phyloP scores from a whole-genome alignment of 64 coral and sea anemone species.

The Actinia equina region DNA sequence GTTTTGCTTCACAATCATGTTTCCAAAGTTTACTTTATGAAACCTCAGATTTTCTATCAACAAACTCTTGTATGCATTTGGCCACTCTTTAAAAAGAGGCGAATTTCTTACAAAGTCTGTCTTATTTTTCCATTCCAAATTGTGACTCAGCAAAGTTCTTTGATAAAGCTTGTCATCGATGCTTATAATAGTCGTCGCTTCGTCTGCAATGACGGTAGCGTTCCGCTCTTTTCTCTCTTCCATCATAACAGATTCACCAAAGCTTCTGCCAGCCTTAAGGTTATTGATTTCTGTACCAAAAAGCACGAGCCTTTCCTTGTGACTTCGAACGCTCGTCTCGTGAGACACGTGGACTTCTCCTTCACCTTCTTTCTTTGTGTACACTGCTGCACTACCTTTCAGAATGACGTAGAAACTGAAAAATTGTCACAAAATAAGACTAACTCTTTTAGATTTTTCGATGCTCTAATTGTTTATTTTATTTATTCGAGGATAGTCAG shows the following conservation, averaged over 20 bases:
- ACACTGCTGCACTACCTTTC: constrained; percentile 79
- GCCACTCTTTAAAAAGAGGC: constrained; percentile 67
- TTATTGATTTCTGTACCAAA: constrained; percentile 68
- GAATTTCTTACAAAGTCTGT: constrained; percentile 58
- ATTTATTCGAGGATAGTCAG: too few species aligned
- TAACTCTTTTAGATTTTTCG: too few species aligned
- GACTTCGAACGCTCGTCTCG: constrained; percentile 41
- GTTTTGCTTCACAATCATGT: constrained; percentile 58
- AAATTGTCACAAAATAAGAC: not conserved
- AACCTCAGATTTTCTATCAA: constrained; percentile 76
- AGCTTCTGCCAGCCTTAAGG: constrained; percentile 65
- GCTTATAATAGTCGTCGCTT: constrained; percentile 55
- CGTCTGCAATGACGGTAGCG: constrained; percentile 74
- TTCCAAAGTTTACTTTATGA: constrained; percentile 68
- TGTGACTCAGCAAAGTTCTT: constrained; percentile 51
- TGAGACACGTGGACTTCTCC: constrained; percentile 24
- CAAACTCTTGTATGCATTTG: constrained; percentile 48
- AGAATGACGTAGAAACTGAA: constrained; percentile 82
- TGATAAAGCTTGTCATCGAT: constrained; percentile 56
- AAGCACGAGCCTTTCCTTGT: constrained; percentile 56
- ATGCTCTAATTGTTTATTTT: too few species aligned
- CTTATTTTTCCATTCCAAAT: constrained; percentile 68
- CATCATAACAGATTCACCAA: constrained; percentile 71
- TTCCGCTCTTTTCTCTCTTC: constrained; percentile 70
- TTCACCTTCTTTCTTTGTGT: constrained; percentile 75